These are phyloP conservation scores for Cremastinae sp. DNA, from an alignment of 2,888 invertebrate species.

Conservation along the genomic window DNA sequence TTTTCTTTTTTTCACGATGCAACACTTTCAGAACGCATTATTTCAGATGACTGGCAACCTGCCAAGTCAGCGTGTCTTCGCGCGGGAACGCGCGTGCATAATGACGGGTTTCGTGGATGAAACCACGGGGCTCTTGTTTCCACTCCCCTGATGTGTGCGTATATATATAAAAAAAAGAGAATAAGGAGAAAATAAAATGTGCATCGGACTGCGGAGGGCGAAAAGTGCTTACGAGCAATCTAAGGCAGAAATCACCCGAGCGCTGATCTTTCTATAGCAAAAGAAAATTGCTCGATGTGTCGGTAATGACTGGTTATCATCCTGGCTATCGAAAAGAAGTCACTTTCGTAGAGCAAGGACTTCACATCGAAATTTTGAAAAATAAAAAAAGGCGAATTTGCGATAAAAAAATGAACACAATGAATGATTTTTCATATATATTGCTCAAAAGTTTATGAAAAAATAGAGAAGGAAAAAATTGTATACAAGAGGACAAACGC, in stretches of 20 bases:
- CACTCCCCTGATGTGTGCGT: constrained; percentile 24
- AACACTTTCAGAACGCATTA: constrained; percentile 67
- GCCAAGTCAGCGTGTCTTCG: constrained; percentile 43
- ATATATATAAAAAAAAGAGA: no score
- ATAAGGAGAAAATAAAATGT: constrained; percentile 1
- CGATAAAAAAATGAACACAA: no score
- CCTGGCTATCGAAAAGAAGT: no score
- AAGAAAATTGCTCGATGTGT: constrained; percentile 51
- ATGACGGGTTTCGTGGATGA: constrained; percentile 70
- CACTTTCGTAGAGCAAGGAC: no score
- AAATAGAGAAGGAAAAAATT: no score
- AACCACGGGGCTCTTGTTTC: constrained; percentile 48
- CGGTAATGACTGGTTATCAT: constrained; percentile 59
- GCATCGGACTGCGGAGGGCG: neutral
- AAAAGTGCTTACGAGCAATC: constrained; percentile 8
- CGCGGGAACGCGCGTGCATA: constrained; percentile 64
- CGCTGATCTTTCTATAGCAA: constrained; percentile 13
- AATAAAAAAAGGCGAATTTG: no score
- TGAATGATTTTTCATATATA: no score
- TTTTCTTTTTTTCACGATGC: constrained; percentile 32
- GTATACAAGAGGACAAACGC: no score
- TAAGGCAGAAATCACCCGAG: neutral
- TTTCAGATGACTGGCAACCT: constrained; percentile 70
- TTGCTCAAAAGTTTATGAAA: no score
- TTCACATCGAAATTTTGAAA: constrained; percentile 11